phyloP scores from a whole-genome alignment of 2,797 vertebrate species.

The Acomys russatus region DNA sequence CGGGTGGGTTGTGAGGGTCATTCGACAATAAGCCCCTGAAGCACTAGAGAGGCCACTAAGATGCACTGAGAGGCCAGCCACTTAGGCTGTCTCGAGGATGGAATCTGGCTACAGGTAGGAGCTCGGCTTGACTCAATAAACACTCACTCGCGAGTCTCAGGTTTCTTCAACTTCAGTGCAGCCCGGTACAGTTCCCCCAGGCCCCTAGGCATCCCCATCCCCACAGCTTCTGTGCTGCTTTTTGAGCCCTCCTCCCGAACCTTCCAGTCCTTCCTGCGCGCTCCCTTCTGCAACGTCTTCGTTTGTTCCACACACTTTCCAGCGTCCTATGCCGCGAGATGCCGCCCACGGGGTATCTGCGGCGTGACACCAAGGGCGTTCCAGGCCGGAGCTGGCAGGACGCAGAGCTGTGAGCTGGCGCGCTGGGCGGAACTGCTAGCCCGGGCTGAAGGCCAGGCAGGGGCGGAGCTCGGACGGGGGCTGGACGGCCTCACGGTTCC shows the following conservation, averaged over 20 bases:
- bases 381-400: background rate
- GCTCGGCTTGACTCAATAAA: too few relatives aligned
- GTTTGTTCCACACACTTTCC: background rate
- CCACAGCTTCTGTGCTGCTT: background rate
- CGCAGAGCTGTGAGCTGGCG: background rate
- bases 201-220: background rate
- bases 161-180: background rate
- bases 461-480: background rate
- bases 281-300: fast-evolving
- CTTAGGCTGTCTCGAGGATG: background rate
- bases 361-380: background rate
- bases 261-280: background rate
- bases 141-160: background rate
- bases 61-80: background rate
- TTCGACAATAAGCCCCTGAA: background rate
- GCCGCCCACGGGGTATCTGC: background rate
- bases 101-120: background rate
- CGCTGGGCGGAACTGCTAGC: background rate
- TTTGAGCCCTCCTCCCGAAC: background rate
- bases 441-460: background rate
- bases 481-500: constrained; percentile 63
- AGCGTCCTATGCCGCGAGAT: too few relatives aligned
- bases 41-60: too few relatives aligned
- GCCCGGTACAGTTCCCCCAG: background rate
- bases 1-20: background rate